phyloP scores from a whole-genome alignment of 2,888 invertebrate genomes.

The Eucriotettix oculatus region DNA sequence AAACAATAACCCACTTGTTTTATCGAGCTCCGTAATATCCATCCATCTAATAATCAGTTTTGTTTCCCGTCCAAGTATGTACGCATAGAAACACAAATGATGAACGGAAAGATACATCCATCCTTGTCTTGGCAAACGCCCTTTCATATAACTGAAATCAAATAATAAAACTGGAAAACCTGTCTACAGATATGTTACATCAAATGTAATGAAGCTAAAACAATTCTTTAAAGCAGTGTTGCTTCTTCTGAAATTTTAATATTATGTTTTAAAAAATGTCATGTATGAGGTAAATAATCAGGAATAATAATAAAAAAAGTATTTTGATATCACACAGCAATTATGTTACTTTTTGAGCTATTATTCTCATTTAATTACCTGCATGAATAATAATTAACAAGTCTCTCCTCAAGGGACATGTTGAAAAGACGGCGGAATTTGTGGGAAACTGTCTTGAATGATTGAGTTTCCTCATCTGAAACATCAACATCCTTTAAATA shows the following conservation, averaged over 20 bases:
- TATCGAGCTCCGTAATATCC: conserved; percentile 65
- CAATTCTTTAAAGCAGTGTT: no score
- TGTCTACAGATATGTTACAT: neutral
- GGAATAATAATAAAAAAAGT: no score
- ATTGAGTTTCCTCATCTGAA: conserved; percentile 69
- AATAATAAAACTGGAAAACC: neutral
- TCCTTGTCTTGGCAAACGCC: conserved; percentile 85
- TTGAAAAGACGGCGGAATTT: conserved; percentile 81
- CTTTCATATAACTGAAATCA: conserved; percentile 72
- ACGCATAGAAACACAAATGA: conserved; percentile 90
- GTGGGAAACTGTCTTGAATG: conserved; percentile 56
- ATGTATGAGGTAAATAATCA: no score
- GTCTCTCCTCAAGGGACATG: conserved; percentile 83
- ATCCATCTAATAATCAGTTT: conserved; percentile 80
- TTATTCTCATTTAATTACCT: conserved; percentile 41
- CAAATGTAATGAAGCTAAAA: neutral
- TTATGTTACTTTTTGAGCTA: no score
- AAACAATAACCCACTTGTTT: conserved; percentile 58
- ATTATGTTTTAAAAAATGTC: no score
- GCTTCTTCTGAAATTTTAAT: no score
- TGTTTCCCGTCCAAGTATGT: conserved; percentile 80
- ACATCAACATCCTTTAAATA: conserved; percentile 10
- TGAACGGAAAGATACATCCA: conserved; percentile 94
- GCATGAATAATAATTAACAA: conserved; percentile 89
- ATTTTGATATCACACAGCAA: no score